phyloP scores from a whole-genome alignment of 1,140 invertebrate species.

The Anastatus disparis region DNA sequence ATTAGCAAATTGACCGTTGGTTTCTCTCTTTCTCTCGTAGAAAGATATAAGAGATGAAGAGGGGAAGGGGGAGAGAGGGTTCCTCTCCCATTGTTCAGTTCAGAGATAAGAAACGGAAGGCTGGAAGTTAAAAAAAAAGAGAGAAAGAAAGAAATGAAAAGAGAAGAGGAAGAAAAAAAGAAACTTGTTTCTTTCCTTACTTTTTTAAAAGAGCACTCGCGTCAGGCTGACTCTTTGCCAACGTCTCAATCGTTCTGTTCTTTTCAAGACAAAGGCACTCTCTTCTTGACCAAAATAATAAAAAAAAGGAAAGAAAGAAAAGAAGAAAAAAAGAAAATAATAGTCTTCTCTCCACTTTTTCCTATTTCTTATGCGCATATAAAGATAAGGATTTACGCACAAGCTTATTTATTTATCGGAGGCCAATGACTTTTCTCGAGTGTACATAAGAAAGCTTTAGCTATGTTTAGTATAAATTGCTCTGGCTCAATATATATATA shows the following conservation, averaged over 20 bases:
- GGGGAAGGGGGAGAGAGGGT: neutral
- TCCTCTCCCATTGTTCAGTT: slow-evolving; percentile 30
- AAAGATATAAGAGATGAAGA: slow-evolving; percentile 9
- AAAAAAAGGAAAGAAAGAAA: neutral
- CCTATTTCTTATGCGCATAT: slow-evolving; percentile 25
- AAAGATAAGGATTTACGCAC: slow-evolving; percentile 54
- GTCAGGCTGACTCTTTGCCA: slow-evolving; percentile 11
- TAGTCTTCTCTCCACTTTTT: slow-evolving; percentile 14
- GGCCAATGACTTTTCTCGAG: slow-evolving; percentile 53
- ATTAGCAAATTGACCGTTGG: slow-evolving; percentile 42
- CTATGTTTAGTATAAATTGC: slow-evolving; percentile 28
- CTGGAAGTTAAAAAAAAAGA: neutral
- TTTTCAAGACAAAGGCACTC: slow-evolving; percentile 13
- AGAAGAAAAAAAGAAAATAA: slow-evolving; percentile 11
- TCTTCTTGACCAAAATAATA: neutral
- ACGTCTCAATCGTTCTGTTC: slow-evolving; percentile 24
- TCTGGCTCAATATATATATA: no score
- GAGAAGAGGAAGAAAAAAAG: neutral
- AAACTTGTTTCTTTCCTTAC: slow-evolving; percentile 1
- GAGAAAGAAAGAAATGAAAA: neutral
- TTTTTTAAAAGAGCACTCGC: no score
- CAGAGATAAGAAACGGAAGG: slow-evolving; percentile 28
- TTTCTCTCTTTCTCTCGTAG: neutral
- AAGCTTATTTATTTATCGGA: slow-evolving; percentile 36
- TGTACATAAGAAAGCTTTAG: slow-evolving; percentile 11